A percentile compares a stretch with the other conserved stretches of the same genome.
Evolutionary conservation across 2,888 invertebrate species (phyloP).

Genomic region (Lissocephala sabroskyi): DNA sequence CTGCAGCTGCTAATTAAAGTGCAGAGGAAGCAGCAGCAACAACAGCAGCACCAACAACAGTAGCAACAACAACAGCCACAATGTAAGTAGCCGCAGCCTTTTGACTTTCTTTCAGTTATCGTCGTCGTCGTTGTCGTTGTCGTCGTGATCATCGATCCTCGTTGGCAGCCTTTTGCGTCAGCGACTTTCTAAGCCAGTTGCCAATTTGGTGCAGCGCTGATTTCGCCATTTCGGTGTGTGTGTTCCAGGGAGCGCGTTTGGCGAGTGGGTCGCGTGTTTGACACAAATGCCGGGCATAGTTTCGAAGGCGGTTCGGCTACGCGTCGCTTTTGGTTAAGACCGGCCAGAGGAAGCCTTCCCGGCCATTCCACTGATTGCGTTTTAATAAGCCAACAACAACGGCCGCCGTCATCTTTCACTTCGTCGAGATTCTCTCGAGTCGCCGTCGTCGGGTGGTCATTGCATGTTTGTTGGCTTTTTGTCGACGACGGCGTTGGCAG

Average conservation of each 20-base stretch:
- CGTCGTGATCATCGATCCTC: too few species aligned
- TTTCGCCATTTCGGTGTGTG: constrained; percentile 40
- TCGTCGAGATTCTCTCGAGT: neutral
- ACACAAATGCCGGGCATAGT: constrained; percentile 61
- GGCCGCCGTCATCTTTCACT: too few species aligned
- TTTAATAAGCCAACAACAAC: constrained; percentile 42
- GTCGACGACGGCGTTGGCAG: too few species aligned
- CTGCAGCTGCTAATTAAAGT: constrained; percentile 56
- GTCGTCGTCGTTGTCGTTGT: neutral
- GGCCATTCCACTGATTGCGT: constrained; percentile 48
- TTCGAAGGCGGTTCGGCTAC: constrained; percentile 59
- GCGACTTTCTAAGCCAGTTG: constrained; percentile 60
- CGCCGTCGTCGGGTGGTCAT: constrained; percentile 14
- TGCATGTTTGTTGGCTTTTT: constrained; percentile 37
- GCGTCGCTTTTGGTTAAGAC: constrained; percentile 54
- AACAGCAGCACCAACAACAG: constrained; percentile 2
- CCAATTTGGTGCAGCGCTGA: constrained; percentile 55
- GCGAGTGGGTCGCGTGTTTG: constrained; percentile 64
- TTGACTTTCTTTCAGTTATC: constrained; percentile 56
- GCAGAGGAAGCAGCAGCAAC: constrained; percentile 3
- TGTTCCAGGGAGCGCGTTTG: constrained; percentile 20
- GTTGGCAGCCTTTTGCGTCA: constrained; percentile 2
- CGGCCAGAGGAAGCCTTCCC: constrained; percentile 23
- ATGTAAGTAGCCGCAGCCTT: constrained; percentile 42
- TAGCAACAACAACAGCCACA: constrained; percentile 8